These are phyloP conservation scores for Lordiphosa fenestrarum DNA, from an alignment of 2,888 invertebrate species.

Conservation along the genomic window DNA sequence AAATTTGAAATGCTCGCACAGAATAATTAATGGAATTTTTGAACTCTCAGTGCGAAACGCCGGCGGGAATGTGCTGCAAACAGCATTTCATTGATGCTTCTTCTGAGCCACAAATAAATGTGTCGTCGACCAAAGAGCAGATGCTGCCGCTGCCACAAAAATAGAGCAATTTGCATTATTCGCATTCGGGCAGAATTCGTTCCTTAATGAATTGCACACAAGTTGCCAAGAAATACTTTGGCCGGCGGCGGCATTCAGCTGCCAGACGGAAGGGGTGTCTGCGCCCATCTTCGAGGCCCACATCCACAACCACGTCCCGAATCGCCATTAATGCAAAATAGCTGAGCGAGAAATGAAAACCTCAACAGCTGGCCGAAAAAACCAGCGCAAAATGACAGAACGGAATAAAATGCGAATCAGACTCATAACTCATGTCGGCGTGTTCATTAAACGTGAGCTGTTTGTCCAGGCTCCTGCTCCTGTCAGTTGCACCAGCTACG, in stretches of 20 bases:
- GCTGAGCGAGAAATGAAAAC: conserved; percentile 19
- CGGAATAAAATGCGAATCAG: conserved; percentile 23
- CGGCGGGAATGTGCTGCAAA: conserved; percentile 25
- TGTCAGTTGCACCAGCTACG: conserved; percentile 22
- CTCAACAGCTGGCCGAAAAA: conserved; percentile 60
- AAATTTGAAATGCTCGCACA: conserved; percentile 55
- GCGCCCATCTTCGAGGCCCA: conserved; percentile 33
- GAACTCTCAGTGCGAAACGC: conserved; percentile 61
- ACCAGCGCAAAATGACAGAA: conserved; percentile 8
- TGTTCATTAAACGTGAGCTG: conserved; percentile 64
- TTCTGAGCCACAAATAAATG: conserved; percentile 59
- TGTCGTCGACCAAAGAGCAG: conserved; percentile 53
- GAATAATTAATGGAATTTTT: conserved; percentile 68
- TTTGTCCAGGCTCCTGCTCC: conserved; percentile 22
- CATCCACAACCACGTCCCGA: background rate
- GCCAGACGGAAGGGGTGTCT: conserved; percentile 9
- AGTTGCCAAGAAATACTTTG: conserved; percentile 57
- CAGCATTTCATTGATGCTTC: conserved; percentile 61
- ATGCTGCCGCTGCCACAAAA: conserved; percentile 30
- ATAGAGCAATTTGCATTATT: conserved; percentile 71
- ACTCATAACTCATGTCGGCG: conserved; percentile 66
- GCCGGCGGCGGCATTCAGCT: conserved; percentile 2
- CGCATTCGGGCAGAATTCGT: conserved; percentile 62
- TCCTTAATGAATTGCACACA: conserved; percentile 64
- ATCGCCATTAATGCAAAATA: conserved; percentile 3